Percentiles rank a stretch among this genome's conserved stretches.
These are phyloP conservation scores for Gnatocerus cornutus DNA, from an alignment of 2,888 invertebrate species.

Conservation along the genomic window DNA sequence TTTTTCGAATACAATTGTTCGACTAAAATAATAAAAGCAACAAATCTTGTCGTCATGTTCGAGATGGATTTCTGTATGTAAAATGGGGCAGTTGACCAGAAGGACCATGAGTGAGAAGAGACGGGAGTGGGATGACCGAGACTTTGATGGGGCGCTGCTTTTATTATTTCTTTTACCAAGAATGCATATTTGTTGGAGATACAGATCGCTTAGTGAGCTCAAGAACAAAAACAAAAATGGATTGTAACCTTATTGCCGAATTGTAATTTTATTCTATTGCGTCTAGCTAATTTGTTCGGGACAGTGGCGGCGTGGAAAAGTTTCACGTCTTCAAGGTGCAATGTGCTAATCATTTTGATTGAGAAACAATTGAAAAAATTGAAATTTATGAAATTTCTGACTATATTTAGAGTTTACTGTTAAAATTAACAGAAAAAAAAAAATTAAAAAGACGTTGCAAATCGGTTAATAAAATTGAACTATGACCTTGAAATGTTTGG, in stretches of 20 bases:
- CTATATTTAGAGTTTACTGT: no score
- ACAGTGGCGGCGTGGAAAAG: slow-evolving; percentile 15
- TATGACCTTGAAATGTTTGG: no score
- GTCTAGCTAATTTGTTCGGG: not conserved
- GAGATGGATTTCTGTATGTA: slow-evolving; percentile 49
- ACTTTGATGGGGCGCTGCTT: slow-evolving; percentile 8
- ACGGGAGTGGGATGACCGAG: not conserved
- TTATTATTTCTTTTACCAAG: slow-evolving; percentile 43
- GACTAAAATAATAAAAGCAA: slow-evolving; percentile 51
- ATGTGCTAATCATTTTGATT: no score
- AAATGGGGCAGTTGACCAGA: slow-evolving; percentile 29
- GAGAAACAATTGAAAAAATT: no score
- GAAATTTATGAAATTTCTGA: no score
- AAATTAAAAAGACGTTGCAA: no score
- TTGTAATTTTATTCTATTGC: slow-evolving; percentile 40
- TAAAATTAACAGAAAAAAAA: no score
- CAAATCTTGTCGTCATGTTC: slow-evolving; percentile 52
- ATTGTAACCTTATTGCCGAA: slow-evolving; percentile 30
- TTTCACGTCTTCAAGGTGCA: no score
- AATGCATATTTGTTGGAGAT: slow-evolving; percentile 39
- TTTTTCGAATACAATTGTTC: slow-evolving; percentile 54
- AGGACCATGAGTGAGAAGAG: not conserved
- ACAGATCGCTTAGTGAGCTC: slow-evolving; percentile 34
- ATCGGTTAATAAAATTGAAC: no score
- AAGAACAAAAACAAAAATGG: slow-evolving; percentile 25